phyloP scores from a whole-genome alignment of 2,888 invertebrate genomes.

The Synanthedon myopaeformis region DNA sequence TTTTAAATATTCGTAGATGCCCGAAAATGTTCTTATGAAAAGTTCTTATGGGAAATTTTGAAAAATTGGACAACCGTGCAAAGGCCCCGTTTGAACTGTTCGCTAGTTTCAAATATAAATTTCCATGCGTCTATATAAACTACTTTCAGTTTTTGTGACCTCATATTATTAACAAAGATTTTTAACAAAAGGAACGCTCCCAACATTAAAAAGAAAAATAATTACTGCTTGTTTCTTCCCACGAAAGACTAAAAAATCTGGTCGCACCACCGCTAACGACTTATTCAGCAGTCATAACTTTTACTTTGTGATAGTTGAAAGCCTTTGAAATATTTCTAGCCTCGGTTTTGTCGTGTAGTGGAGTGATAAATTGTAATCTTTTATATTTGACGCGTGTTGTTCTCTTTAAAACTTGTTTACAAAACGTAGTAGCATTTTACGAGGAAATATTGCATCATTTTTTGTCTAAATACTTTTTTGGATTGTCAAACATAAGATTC shows the following conservation, averaged over 20 bases:
- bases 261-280: neutral
- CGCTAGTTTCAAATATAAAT: neutral
- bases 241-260: slow-evolving; percentile 16
- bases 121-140: slow-evolving; percentile 3
- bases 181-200: slow-evolving; percentile 15
- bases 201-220: slow-evolving; percentile 17
- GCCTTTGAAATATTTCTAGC: neutral
- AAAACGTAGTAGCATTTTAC: too few relatives aligned
- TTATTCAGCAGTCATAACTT: slow-evolving; percentile 11
- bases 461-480: too few relatives aligned
- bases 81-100: neutral
- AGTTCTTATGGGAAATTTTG: neutral
- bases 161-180: slow-evolving; percentile 23
- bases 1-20: neutral
- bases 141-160: slow-evolving; percentile 40
- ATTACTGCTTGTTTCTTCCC: slow-evolving; percentile 12
- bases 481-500: too few relatives aligned
- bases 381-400: neutral
- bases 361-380: neutral
- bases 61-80: neutral
- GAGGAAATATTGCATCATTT: too few relatives aligned
- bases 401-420: too few relatives aligned
- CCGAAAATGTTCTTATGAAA: neutral
- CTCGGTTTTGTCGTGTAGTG: neutral
- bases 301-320: slow-evolving; percentile 9